These are phyloP conservation scores for Parnassius orleans DNA, from an alignment of 2,888 invertebrate species.

Conservation along the genomic window DNA sequence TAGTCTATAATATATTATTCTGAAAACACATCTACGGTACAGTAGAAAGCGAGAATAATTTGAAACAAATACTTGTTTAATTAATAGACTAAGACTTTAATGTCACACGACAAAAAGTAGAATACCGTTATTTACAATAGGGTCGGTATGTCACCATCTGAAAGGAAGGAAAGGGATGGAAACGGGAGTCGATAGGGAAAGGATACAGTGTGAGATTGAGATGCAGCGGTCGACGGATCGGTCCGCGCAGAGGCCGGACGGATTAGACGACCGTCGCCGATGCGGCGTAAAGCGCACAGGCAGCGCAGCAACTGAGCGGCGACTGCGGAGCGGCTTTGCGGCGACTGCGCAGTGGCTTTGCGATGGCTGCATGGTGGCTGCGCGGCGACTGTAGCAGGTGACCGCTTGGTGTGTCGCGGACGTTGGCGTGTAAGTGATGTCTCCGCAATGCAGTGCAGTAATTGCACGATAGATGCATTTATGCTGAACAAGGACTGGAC, in stretches of 20 bases:
- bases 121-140: constrained; percentile 79
- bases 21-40: constrained; percentile 81
- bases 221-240: constrained; percentile 66
- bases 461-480: constrained; percentile 1
- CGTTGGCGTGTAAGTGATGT: constrained; percentile 2
- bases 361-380: constrained; percentile 36
- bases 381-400: constrained; percentile 33
- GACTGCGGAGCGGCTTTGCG: neutral
- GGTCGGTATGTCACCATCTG: constrained; percentile 46
- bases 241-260: constrained; percentile 54
- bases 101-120: constrained; percentile 79
- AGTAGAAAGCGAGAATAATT: constrained; percentile 80
- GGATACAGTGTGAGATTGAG: constrained; percentile 45
- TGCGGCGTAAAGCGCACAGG: constrained; percentile 45
- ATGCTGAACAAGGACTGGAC: constrained; percentile 31
- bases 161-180: constrained; percentile 38
- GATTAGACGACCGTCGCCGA: constrained; percentile 51
- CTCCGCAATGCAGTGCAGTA: constrained; percentile 14
- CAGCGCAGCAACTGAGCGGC: constrained; percentile 37
- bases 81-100: constrained; percentile 76
- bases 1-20: constrained; percentile 69
- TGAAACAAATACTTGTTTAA: constrained; percentile 80
- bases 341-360: constrained; percentile 35
- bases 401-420: constrained; percentile 35
- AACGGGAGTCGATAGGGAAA: constrained; percentile 36